Evolutionary conservation across 2,113 vertebrate species (phyloP).

Genomic region (Podilymbus podiceps): DNA sequence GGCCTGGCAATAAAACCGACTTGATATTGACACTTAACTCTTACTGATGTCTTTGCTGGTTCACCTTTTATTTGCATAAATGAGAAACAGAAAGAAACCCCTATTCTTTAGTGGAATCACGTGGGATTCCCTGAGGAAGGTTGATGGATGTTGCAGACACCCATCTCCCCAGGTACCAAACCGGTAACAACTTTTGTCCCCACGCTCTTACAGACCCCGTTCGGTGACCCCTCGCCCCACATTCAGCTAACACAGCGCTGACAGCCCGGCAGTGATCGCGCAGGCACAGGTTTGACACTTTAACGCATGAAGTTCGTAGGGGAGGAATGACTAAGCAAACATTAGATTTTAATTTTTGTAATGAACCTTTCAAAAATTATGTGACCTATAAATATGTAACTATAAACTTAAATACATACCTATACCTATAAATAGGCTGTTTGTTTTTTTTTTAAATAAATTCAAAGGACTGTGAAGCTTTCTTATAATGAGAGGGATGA

Average conservation of each 20-base stretch:
- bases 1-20: constrained; percentile 65
- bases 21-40: constrained; percentile 65
- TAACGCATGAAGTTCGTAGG: neutral
- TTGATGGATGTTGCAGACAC: constrained; percentile 14
- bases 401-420: neutral
- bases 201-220: rapidly evolving
- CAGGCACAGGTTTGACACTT: constrained; percentile 9
- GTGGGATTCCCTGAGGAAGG: neutral
- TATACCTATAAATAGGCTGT: neutral
- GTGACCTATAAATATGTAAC: neutral
- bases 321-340: constrained; percentile 18
- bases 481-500: neutral
- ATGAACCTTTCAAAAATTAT: constrained; percentile 30
- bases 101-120: neutral
- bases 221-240: neutral
- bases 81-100: constrained; percentile 26
- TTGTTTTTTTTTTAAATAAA: neutral
- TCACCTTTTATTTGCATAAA: constrained; percentile 48
- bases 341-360: constrained; percentile 48
- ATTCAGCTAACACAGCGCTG: neutral
- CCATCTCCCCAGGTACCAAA: neutral
- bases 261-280: neutral
- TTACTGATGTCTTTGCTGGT: constrained; percentile 56
- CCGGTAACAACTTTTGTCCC: neutral
- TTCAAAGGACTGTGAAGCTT: neutral